Percentiles rank a stretch among this genome's conserved stretches.
Evolutionary conservation across 2,888 invertebrate species (phyloP).

Genomic region (Heliconius charithonia): DNA sequence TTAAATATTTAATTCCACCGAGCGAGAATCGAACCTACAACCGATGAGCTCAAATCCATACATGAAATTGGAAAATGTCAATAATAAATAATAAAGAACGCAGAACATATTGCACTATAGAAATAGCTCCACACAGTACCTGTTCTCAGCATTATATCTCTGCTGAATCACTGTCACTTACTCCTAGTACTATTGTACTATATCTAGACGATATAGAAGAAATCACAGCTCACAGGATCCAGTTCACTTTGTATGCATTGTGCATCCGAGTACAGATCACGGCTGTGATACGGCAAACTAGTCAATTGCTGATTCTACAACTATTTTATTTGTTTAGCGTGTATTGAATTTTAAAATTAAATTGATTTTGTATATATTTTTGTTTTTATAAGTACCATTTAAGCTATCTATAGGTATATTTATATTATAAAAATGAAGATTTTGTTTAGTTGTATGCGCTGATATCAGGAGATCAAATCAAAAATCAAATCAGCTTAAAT

Average conservation of each 20-base stretch:
- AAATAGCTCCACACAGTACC: constrained; percentile 1
- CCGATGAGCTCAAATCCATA: too few species aligned
- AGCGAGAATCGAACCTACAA: too few species aligned
- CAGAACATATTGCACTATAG: background rate
- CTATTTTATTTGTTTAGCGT: constrained; percentile 63
- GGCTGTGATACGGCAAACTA: constrained; percentile 72
- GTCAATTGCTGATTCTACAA: constrained; percentile 65
- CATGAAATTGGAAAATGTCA: too few species aligned
- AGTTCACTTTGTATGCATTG: constrained; percentile 74
- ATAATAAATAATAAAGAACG: background rate
- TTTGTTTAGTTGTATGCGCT: too few species aligned
- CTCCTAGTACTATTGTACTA: constrained; percentile 41
- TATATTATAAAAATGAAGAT: too few species aligned
- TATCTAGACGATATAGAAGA: constrained; percentile 63
- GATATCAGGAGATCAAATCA: too few species aligned
- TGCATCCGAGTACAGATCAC: constrained; percentile 71
- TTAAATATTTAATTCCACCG: too few species aligned
- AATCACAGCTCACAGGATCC: constrained; percentile 68
- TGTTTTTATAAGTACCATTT: background rate
- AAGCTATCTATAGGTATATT: too few species aligned
- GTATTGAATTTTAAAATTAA: constrained; percentile 22
- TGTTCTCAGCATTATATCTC: constrained; percentile 20
- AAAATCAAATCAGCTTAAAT: too few species aligned
- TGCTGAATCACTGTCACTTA: constrained; percentile 32
- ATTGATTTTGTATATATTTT: background rate